Conservation (phyloP, 2,888 invertebrate species). For the Neoitamus cyanurus region DNA sequence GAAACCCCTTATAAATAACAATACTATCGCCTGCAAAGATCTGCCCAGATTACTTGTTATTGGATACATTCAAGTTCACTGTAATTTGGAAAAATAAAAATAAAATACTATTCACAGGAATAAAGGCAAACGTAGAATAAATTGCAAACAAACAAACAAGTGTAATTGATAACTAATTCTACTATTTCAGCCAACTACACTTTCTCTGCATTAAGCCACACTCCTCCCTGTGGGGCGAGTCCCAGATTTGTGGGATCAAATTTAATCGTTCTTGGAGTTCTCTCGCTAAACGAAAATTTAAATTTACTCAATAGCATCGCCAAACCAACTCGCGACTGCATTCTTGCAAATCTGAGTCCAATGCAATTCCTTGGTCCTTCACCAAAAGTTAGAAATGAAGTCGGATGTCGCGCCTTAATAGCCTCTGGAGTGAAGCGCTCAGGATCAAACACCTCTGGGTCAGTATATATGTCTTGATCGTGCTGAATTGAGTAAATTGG, state of each 20-base stretch:
- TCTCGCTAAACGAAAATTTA: slow-evolving; percentile 53
- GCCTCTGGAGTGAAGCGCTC: slow-evolving; percentile 68
- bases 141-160: too few relatives aligned
- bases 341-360: slow-evolving; percentile 62
- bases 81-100: background rate
- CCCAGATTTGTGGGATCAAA: background rate
- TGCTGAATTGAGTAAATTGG: slow-evolving; percentile 61
- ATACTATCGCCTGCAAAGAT: too few relatives aligned
- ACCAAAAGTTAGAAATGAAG: slow-evolving; percentile 62
- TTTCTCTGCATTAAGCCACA: slow-evolving; percentile 19
- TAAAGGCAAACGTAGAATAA: background rate
- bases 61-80: background rate
- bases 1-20: too few relatives aligned
- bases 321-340: slow-evolving; percentile 60
- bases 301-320: slow-evolving; percentile 58
- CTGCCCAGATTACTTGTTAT: background rate
- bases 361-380: slow-evolving; percentile 63
- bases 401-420: slow-evolving; percentile 67
- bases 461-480: slow-evolving; percentile 65
- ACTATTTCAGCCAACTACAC: background rate
- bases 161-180: too few relatives aligned
- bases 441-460: slow-evolving; percentile 67
- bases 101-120: background rate
- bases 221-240: background rate
- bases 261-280: background rate